phyloP scores from a whole-genome alignment of 2,113 vertebrate genomes.

The Upupa epops region DNA sequence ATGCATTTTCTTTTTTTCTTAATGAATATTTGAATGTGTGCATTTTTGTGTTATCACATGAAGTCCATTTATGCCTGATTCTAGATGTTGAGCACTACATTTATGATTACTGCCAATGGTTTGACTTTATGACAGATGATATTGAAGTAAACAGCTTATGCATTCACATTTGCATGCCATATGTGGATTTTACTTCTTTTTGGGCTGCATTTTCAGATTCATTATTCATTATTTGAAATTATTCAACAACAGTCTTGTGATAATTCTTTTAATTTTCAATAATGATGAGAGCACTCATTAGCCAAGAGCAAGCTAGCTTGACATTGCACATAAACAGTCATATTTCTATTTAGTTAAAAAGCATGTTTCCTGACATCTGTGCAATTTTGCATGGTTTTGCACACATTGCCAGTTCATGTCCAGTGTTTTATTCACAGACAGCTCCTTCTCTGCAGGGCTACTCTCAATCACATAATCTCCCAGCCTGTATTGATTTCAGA shows the following conservation, averaged over 20 bases:
- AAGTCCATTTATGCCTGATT: not conserved
- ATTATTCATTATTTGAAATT: not conserved
- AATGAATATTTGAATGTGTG: not conserved
- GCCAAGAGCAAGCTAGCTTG: not conserved
- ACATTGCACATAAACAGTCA: not conserved
- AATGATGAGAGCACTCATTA: not conserved
- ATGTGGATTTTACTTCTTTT: not conserved
- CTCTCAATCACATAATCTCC: not conserved
- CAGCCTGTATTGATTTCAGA: not conserved
- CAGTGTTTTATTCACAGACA: not conserved
- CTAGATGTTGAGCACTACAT: not conserved
- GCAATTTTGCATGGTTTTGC: not conserved
- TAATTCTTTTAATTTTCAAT: not conserved
- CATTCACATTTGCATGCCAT: not conserved
- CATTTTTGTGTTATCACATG: not conserved
- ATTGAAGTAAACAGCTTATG: not conserved
- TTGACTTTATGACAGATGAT: not conserved
- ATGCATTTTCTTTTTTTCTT: not conserved
- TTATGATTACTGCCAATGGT: not conserved
- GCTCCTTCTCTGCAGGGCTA: not conserved
- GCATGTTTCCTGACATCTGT: not conserved
- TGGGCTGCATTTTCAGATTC: not conserved
- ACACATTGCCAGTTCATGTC: rapidly evolving
- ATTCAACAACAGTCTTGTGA: not conserved
- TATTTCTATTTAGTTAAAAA: not conserved